Base-by-base conservation (phyloP, 2,797 vertebrate genomes). In the Pyrocephalus nanus region DNA sequence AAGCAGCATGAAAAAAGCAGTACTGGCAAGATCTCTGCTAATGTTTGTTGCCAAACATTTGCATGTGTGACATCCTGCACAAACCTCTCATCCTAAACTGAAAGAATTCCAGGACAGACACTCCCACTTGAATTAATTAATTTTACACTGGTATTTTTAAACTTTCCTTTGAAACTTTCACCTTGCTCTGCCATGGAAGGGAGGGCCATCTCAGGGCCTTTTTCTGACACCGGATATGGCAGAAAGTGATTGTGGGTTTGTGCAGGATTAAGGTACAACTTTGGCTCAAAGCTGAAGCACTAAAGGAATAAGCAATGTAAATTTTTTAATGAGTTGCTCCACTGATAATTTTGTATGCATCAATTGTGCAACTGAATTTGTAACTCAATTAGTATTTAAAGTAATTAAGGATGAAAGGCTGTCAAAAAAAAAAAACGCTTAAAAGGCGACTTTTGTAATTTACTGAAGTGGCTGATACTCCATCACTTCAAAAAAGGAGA, bases 311-410 rank as follows among this genome's bases (percentile, higher is more conserved):
- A 90, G 73, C 5, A 6, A 92, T 62, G 66, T 43, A 88, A 92
- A 74, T 55, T 90, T 74, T 91, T 86, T 72, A 90, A 81, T 57
- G 25, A 92, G 53, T 74, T 82, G 45, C 57, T 82, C 61, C 43
- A 70, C 72, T 71, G 57, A 76, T 72, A 83, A 88, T 81, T 94
- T 76, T 61, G 34, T 61, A 82, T 22, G 67, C 82, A 85, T 64
- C 78, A 89, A 74, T 65, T 91, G 42, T 65, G 61, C 76, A 92
- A 82, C 75, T 77, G 42, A 88, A 95, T 25, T 80, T 83, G 38
- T 88, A 91, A 91, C 82, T 92, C 74, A 91, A 85, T 95, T 95
- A 92, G 72, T 67, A 91, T 91, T 80, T 92, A 69, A 92, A 83
- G 77, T 34, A 78, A 84, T 85, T 93, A 85, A 86, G 45, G 61